Conservation (phyloP, 2,797 vertebrate species). For the Eurystomus glaucurus region DNA sequence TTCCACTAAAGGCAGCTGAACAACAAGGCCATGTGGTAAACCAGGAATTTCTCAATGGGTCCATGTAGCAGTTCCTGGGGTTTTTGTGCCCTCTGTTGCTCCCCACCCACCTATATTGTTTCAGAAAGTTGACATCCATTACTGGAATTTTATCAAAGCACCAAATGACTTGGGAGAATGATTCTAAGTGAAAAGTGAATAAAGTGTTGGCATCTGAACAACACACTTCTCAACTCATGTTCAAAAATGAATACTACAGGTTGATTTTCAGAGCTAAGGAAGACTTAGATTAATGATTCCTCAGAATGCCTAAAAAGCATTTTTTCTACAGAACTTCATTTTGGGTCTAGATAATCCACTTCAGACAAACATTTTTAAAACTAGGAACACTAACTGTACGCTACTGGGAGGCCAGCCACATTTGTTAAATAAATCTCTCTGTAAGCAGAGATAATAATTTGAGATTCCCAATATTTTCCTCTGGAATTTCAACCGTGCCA, state of each 20-base stretch:
- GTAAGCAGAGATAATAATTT: background rate
- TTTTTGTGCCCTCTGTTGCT: background rate
- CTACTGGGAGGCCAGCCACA: background rate
- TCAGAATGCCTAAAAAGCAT: background rate
- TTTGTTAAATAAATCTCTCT: background rate
- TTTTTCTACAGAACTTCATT: background rate
- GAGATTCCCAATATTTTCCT: background rate
- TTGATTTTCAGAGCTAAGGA: background rate
- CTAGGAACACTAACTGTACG: background rate
- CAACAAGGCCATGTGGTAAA: background rate
- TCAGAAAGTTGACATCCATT: background rate
- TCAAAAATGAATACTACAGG: background rate
- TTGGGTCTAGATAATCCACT: background rate
- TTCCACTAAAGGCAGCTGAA: background rate
- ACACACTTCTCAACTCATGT: background rate
- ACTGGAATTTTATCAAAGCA: background rate
- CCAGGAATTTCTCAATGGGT: background rate
- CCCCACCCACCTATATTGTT: background rate
- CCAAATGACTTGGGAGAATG: background rate
- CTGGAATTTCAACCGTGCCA: background rate
- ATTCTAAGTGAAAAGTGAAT: background rate
- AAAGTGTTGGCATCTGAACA: background rate
- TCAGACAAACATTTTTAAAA: background rate
- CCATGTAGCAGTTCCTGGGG: accelerated
- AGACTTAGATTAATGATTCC: background rate